Base-by-base conservation (phyloP, 2,888 invertebrate genomes). In the Trisateles emortualis region DNA sequence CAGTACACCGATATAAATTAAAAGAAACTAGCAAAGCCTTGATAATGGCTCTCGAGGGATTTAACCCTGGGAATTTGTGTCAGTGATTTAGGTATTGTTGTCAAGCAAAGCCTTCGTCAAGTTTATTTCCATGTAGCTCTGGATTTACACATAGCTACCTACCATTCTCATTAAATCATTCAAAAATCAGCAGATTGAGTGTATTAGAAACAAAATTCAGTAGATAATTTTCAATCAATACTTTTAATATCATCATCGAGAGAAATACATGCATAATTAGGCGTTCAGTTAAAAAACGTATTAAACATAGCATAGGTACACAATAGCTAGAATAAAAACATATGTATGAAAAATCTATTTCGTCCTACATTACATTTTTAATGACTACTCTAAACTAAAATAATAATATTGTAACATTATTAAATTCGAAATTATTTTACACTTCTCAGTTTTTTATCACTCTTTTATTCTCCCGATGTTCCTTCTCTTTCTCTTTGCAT, bases 181-280 rank as follows among this genome's bases (percentile, higher is more conserved):
- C n/a, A n/a, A n/a, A n/a, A n/a, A n/a, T n/a, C n/a, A n/a, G 19
- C 26, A 26, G 26, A 8, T 26, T 36, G 35, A n/a, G n/a, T n/a
- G 33, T 17, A 19, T 19, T 52, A 53, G 47, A 22, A 32, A 51
- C 51, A 33, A 17, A 14, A 13, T 0, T 0, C 38, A 16, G 1
- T 26, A 8, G 11, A 1, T 24, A 43, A 36, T 35, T 51, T 33
- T 33, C 55, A 45, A 70, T 62, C 51, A 56, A 63, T 57, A 39
- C 26, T 52, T 68, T 59, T 68, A 71, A 71, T 68, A 67, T 62
- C 56, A 62, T 67, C 67, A 71, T 64, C 54, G 58, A 63, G 72
- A 67, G 64, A 71, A 55, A 52, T 67, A 70, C 55, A 66, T 44
- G 42, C 19, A 48, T 59, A 57, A 45, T 49, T 54, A 55, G 10